Percentiles rank a stretch among this genome's conserved stretches.
Conservation (phyloP, 1,140 invertebrate genomes). For the Diachasmimorpha longicaudata region DNA sequence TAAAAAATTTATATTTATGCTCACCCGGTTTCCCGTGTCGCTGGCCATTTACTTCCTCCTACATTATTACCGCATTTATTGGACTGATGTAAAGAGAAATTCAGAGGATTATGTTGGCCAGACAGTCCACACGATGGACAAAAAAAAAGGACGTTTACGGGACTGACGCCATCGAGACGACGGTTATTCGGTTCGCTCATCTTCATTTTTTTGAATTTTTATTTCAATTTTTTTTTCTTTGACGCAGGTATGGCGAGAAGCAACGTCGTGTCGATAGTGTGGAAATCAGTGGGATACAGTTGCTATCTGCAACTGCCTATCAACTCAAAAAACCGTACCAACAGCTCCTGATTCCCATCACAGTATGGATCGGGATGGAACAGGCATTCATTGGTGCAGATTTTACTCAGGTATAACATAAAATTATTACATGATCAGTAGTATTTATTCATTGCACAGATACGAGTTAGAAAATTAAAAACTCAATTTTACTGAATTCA, state of each 20-base stretch:
- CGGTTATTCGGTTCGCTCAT: no score
- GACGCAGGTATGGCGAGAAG: constrained; percentile 79
- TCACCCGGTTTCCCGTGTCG: background rate
- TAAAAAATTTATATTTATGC: background rate
- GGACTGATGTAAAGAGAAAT: background rate
- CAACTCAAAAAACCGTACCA: constrained; percentile 91
- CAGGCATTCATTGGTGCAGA: constrained; percentile 95
- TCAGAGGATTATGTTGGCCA: background rate
- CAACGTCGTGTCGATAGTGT: constrained; percentile 72
- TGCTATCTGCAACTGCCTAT: constrained; percentile 87
- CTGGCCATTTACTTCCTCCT: background rate
- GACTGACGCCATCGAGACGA: no score
- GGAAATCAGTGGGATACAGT: constrained; percentile 78
- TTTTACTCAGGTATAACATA: constrained; percentile 82
- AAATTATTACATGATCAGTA: background rate
- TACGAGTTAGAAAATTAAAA: no score
- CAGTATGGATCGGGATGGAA: constrained; percentile 96
- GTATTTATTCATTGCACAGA: no score
- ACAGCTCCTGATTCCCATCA: constrained; percentile 91
- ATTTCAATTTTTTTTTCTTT: background rate
- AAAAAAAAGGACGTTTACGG: no score
- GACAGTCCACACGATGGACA: background rate
- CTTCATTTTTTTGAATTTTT: no score
- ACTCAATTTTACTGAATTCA: no score
- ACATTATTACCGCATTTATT: background rate